Base-by-base conservation (phyloP, 2,113 vertebrate genomes). In the Ivindomyrus marchei region DNA sequence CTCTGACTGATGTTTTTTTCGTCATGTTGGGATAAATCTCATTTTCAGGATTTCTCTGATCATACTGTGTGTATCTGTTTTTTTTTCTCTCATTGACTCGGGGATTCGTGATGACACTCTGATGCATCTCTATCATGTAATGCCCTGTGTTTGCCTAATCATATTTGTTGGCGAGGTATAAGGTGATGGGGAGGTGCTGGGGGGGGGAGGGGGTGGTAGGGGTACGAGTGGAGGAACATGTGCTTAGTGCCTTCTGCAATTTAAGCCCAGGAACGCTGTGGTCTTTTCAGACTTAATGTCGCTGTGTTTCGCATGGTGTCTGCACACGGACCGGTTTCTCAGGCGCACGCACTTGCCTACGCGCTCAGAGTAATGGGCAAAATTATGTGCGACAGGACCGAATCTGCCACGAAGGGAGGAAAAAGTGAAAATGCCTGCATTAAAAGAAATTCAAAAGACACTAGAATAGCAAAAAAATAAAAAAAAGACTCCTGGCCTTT, bases 381-480 rank as follows among this genome's bases (percentile, higher is more conserved):
- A 45, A 46, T 85, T 47, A 9, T 8, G 83, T 85, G 45, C 7
- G 45, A n/a, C 39, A 11, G 21, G 39, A 46, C 83, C 13, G 21
- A 85, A 42, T 46, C 31, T 42, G 36, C 36, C 83, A 4, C 7
- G 39, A 11, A 24, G 2, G 2, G 39, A 21, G 45, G 83, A 46
- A 45, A 9, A 10, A 46, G 83, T 47, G 45, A 47, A 85, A 46
- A 45, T 85, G 39, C 17, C 21, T 80, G 15, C 31, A 80, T 85
- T 49, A 85, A 49, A 85, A 85, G 36, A 85, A 10, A 85, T 45
- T 85, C 42, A 85, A 85, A 46, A 46, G 83, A 85, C 45, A 85
- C 21, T 27, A 36, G 19, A 52, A 52, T 10, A 19, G 85, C n/a
- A 36, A 47, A 50, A 49, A 86, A 45, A 87, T 49, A 4, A 36